Evolutionary conservation across 30 jellyfish, hydroid and myxozoan genomes (phyloP), one percentile per base, ranked within the genome.

Genomic region (Clytia hemisphaerica): DNA sequence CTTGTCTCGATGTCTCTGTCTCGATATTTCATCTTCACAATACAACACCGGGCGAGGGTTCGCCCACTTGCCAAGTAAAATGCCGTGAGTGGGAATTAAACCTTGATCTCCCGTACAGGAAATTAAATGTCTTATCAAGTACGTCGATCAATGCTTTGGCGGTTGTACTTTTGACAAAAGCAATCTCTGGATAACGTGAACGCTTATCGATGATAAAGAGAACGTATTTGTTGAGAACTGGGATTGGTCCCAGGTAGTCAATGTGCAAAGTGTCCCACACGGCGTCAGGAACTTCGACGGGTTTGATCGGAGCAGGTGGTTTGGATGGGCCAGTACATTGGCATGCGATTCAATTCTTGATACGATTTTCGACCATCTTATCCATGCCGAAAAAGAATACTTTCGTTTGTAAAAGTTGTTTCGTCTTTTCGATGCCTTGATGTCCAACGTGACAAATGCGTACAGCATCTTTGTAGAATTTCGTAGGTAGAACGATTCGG

Each of bases 151-250:
- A 21, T 59, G 63, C 19, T 19, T 30, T 27, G 12, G 67, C 30
- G 59, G 63, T 27, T 12, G 75, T 61, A 2, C 6, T 27, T 25
- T 35, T 30, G 26, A 61, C 33, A 38, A 61, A 27, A 6, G 6
- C 75, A 25, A 61, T 37, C 21, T 61, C 75, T 29, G 72, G 75
- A 32, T 61, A 61, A 2, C 75, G 71, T 24, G 71, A 57, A 24
- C 71, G 71, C 28, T 57, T 57, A 57, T 57, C 71, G 57, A 57
- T 33, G 7, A 57, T 31, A n/a, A 57, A 35, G 5, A 31, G 57
- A 24, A n/a, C 71, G 71, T 57, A 57, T 2, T 57, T 57, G 45
- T 57, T 57, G 26, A 57, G 45, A 22, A 57, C 71, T n/a, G 71
- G 71, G 18, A 57, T 12, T 57, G 71, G 71, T 24, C 71, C 71